phyloP scores from a whole-genome alignment of 2,797 vertebrate genomes.

The Cacajao melanocephalus region DNA sequence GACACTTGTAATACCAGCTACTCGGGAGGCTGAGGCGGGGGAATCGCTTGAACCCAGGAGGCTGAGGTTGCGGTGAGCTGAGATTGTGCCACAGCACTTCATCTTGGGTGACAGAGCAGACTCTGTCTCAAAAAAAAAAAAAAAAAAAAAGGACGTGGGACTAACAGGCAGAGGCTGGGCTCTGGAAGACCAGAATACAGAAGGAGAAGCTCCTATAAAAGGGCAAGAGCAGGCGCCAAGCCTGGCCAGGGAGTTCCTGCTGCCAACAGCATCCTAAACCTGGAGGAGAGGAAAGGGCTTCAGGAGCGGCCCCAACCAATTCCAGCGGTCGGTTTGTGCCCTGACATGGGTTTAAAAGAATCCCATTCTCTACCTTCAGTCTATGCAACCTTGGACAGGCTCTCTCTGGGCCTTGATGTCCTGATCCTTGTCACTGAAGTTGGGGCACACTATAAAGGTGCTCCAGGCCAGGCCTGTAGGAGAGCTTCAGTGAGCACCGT shows the following conservation, averaged over 20 bases:
- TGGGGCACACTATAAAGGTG: background rate
- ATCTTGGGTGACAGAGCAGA: background rate
- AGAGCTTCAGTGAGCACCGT: background rate
- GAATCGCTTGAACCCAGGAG: background rate
- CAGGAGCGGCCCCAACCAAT: background rate
- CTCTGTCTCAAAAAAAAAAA: background rate
- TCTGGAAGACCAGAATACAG: background rate
- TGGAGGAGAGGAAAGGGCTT: background rate
- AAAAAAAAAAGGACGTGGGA: background rate
- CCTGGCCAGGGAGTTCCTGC: background rate
- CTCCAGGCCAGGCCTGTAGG: background rate
- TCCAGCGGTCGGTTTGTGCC: background rate
- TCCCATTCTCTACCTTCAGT: background rate
- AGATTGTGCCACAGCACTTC: background rate
- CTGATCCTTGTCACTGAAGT: background rate
- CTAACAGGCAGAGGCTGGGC: no score
- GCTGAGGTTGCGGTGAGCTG: background rate
- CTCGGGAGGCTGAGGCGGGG: background rate
- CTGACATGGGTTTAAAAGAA: background rate
- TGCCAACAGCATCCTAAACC: background rate
- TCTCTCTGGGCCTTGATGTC: background rate
- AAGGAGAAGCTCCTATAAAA: rapidly evolving
- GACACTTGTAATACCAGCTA: background rate
- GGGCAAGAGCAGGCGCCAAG: no score
- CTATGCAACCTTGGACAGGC: background rate